Conservation (phyloP, 2,888 invertebrate species). For the Prosopocoilus inquinatus region DNA sequence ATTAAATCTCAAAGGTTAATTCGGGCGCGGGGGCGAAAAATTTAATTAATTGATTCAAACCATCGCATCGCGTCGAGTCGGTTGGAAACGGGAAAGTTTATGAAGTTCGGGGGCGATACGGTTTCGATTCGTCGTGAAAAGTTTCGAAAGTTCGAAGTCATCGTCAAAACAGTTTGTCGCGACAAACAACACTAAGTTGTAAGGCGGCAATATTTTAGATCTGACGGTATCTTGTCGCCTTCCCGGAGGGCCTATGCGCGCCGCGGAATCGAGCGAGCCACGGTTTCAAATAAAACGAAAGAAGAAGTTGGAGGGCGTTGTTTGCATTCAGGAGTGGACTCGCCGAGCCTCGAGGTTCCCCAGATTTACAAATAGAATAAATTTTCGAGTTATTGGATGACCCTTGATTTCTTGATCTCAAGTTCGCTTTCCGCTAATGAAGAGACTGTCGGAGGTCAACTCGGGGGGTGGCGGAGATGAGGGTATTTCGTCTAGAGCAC, state of each 20-base stretch:
- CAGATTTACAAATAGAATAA: constrained; percentile 32
- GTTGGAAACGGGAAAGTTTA: not conserved
- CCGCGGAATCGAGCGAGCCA: constrained; percentile 26
- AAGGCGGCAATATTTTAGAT: constrained; percentile 26
- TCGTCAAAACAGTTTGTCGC: constrained; percentile 15
- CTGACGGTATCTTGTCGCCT: constrained; percentile 28
- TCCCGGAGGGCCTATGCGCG: constrained; percentile 25
- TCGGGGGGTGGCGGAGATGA: too few species aligned
- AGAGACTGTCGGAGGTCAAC: not conserved
- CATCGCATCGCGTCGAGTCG: too few species aligned
- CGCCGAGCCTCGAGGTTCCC: constrained; percentile 24
- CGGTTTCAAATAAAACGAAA: constrained; percentile 20
- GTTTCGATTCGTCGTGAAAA: not conserved
- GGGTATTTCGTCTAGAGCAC: too few species aligned
- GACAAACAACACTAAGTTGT: constrained; percentile 17
- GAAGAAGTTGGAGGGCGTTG: constrained; percentile 27
- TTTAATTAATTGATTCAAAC: constrained; percentile 7
- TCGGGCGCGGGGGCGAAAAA: constrained; percentile 2
- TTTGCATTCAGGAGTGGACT: constrained; percentile 32
- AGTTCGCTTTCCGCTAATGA: not conserved
- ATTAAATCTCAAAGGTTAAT: too few species aligned
- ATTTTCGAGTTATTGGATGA: constrained; percentile 23
- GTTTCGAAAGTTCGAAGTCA: constrained; percentile 9
- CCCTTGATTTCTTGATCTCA: not conserved
- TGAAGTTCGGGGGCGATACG: too few species aligned